phyloP scores from a whole-genome alignment of 2,888 invertebrate genomes.

The Parapristionchus giblindavisi region DNA sequence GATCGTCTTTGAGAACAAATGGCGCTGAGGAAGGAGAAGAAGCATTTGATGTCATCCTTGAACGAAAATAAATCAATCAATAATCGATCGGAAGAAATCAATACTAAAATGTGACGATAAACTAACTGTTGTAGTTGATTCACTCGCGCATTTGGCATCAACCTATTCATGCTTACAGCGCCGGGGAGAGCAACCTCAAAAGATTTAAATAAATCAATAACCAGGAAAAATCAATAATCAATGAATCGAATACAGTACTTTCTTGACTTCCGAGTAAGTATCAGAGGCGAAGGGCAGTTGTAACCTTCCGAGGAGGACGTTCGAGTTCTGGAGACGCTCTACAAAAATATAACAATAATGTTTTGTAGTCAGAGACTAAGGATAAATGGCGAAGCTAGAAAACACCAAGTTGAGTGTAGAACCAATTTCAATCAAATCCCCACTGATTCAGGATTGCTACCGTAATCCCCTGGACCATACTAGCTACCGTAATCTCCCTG shows the following conservation, averaged over 20 bases:
- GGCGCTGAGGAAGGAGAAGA: constrained; percentile 14
- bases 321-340: constrained; percentile 8
- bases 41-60: constrained; percentile 15
- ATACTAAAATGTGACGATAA: background rate
- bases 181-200: background rate
- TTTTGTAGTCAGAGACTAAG: background rate
- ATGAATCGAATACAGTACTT: background rate
- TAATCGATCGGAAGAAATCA: background rate
- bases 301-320: background rate
- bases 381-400: too few species aligned
- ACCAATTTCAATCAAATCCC: too few species aligned
- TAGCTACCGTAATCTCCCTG: too few species aligned
- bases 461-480: too few species aligned
- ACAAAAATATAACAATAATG: background rate
- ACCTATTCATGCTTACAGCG: constrained; percentile 13
- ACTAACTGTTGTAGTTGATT: constrained; percentile 6
- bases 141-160: constrained; percentile 20
- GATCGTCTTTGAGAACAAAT: background rate
- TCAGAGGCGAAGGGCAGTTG: constrained; percentile 22
- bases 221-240: background rate
- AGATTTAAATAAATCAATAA: background rate
- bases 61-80: background rate
- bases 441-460: too few species aligned
- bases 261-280: too few species aligned
- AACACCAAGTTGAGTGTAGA: too few species aligned